Base-by-base conservation (phyloP, 2,888 invertebrate genomes). In the Tinea semifulvella region DNA sequence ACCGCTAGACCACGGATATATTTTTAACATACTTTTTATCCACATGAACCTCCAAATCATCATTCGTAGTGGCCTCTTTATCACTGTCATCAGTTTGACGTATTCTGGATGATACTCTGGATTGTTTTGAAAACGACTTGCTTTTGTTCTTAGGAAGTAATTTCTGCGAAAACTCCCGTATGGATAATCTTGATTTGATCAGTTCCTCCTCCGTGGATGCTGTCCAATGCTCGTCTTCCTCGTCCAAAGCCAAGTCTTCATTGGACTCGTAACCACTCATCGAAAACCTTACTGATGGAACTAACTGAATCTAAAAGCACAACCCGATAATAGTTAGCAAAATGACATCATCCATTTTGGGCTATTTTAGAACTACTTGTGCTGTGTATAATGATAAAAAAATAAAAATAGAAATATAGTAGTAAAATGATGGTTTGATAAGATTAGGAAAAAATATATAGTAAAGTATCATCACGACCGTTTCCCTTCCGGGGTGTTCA, bases 1-100 rank as follows among this genome's bases (percentile, higher is more conserved):
- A n/a, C n/a, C n/a, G n/a, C n/a, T n/a, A n/a, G n/a, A n/a, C n/a
- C n/a, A n/a, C n/a, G n/a, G n/a, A n/a, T n/a, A n/a, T n/a, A n/a
- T n/a, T 40, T 19, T 36, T 46, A 28, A 43, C 42, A 26, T 16
- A 46, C 47, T 38, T 51, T 52, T 27, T 45, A 36, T 56, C 53
- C 4, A 50, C 44, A 39, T 61, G 60, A 1, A 77, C 76, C 43
- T 54, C 49, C 35, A 77, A 36, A 47, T 77, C 77, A 49, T 77
- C 77, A 1, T 46, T 17, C 3, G 60, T 52, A 42, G 2, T 62
- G 54, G 3, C 35, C 14, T 22, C 22, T 31, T 31, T 11, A 22
- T 7, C 25, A 31, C 5, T 11, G 10, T 40, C 40, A 40, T 38
- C 8, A 2, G 38, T 18, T 17, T n/a, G 11, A 11, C 18, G 10